Evolutionary conservation across 2,888 invertebrate genomes (phyloP), one percentile per base, ranked within the genome.

Genomic region (Lepeophtheirus nordmannii): DNA sequence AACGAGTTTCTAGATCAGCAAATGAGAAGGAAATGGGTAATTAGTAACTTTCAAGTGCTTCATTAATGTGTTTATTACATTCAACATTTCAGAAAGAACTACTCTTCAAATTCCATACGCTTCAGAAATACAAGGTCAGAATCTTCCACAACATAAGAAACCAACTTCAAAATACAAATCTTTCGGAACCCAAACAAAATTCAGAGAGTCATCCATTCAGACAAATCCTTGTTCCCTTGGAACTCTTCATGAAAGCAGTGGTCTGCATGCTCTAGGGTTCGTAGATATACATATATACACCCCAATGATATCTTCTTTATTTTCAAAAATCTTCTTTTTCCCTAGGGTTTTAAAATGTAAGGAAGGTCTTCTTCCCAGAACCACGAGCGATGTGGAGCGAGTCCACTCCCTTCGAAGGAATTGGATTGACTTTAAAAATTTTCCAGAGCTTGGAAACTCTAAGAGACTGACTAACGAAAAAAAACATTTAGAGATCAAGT

Each of bases 281-380:
- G 53, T 46, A 46, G n/a, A n/a, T 17, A 46, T 46, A n/a, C 53
- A 30, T 46, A n/a, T n/a, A 46, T 46, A 46, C 53, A 30, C 30
- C 30, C 7, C 7, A 30, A 30, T 5, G 30, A 5, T 30, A 30
- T 30, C 2, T 30, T 30, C 30, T 30, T 5, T 30, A 30, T 30
- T 30, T 5, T 30, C 30, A 30, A 30, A 30, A 2, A 30, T 30
- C 30, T 30, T 30, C 30, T 30, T 30, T 30, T 2, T n/a, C n/a
- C n/a, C 2, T 30, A 30, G 30, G 7, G 30, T 5, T 30, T 30
- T 30, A 30, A 30, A 30, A 30, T 30, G 7, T 30, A 30, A 30
- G 30, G 30, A 30, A 30, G 30, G 30, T 5, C 30, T 30, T 30
- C 30, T 7, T 30, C 3, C 30, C 30, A 30, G 30, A 7, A 30